These are phyloP conservation scores for Frieseomelitta varia DNA, from an alignment of 1,140 invertebrate species.

Conservation along the genomic window DNA sequence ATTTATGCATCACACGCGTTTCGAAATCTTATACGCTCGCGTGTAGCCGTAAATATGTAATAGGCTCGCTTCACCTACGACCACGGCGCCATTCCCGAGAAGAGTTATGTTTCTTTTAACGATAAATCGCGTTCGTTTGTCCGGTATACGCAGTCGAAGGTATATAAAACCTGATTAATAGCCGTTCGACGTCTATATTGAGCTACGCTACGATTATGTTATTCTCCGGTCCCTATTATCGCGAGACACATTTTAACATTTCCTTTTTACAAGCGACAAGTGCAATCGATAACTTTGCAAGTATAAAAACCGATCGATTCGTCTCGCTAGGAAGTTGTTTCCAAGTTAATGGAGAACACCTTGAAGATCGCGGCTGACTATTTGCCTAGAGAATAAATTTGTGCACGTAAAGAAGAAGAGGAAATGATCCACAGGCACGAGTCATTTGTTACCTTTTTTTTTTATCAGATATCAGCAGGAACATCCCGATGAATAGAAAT, in stretches of 20 bases:
- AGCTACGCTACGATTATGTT: background rate
- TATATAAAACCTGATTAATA: background rate
- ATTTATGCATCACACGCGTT: constrained; percentile 49
- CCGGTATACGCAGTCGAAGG: background rate
- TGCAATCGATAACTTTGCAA: no score
- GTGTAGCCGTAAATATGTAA: constrained; percentile 46
- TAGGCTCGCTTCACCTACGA: constrained; percentile 30
- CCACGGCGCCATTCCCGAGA: constrained; percentile 12
- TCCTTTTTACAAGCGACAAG: no score
- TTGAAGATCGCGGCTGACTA: background rate
- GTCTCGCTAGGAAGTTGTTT: no score
- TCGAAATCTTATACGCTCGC: constrained; percentile 48
- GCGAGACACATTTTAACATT: no score
- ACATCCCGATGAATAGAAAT: background rate
- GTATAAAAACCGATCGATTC: no score
- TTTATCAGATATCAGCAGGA: no score
- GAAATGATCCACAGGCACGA: background rate
- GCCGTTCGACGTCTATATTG: background rate
- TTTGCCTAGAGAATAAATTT: no score
- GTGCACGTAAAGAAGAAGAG: background rate
- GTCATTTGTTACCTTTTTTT: background rate
- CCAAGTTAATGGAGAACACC: background rate
- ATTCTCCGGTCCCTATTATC: no score
- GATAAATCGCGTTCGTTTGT: constrained; percentile 17
- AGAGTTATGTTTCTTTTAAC: constrained; percentile 22